phyloP scores from a whole-genome alignment of 2,113 vertebrate species.

The Rhinopomastus cyanomelas region DNA sequence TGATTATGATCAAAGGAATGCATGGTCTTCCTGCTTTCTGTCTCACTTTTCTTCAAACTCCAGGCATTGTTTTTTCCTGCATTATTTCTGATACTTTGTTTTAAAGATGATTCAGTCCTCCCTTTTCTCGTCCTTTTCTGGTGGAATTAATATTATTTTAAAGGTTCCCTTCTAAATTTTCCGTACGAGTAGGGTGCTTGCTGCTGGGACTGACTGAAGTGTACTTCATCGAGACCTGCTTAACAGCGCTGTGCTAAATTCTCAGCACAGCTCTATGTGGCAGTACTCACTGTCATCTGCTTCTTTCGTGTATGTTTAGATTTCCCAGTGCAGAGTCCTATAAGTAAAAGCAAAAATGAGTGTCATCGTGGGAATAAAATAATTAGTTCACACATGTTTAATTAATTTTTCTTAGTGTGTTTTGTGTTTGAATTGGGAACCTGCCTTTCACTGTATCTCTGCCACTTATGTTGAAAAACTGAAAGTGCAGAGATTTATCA shows the following conservation, averaged over 20 bases:
- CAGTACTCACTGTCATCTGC: background rate
- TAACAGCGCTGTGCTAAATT: background rate
- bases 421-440: background rate
- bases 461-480: background rate
- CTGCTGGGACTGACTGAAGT: background rate
- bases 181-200: background rate
- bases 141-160: background rate
- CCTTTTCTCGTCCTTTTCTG: background rate
- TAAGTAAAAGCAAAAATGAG: background rate
- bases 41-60: background rate
- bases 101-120: background rate
- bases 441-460: background rate
- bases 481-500: background rate
- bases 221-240: slow-evolving; percentile 9
- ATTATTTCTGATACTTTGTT: background rate
- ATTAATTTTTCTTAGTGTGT: background rate
- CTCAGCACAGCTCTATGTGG: background rate
- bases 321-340: background rate
- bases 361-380: background rate
- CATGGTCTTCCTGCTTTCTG: background rate
- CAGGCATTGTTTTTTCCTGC: background rate
- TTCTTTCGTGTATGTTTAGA: background rate
- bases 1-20: background rate
- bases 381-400: background rate
- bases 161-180: background rate